Percentiles rank a stretch among this genome's conserved stretches.
These are phyloP conservation scores for Chromis chromis DNA, from an alignment of 2,797 vertebrate species.

Conservation along the genomic window DNA sequence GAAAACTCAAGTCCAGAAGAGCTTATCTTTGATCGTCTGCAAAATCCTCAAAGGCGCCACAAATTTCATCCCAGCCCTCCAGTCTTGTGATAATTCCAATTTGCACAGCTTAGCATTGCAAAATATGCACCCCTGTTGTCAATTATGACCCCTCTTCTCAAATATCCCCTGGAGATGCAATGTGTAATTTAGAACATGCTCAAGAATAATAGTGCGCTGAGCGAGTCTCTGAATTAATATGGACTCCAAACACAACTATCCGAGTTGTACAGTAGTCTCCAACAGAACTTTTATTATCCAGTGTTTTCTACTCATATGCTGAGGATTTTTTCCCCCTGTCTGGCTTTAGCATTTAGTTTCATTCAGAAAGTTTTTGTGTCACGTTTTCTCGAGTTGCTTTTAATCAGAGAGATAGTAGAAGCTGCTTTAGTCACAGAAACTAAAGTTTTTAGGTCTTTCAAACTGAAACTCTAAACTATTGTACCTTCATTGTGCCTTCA, in stretches of 20 bases:
- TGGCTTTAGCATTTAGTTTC: background rate
- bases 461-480: background rate
- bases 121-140: conserved; percentile 68
- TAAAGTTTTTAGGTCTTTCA: background rate
- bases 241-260: conserved; percentile 31
- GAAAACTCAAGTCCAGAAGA: conserved; percentile 47
- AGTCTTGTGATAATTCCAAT: conserved; percentile 59
- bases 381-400: conserved; percentile 10
- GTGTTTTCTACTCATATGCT: conserved; percentile 14
- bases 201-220: conserved; percentile 33
- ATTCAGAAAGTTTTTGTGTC: background rate
- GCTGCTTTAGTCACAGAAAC: background rate
- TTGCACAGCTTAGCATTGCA: conserved; percentile 50
- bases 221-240: conserved; percentile 41
- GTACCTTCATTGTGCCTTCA: too few species aligned
- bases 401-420: conserved; percentile 6
- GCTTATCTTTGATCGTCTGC: conserved; percentile 47
- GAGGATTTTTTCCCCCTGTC: background rate
- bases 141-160: conserved; percentile 67
- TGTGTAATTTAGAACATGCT: conserved; percentile 58
- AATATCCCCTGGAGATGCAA: conserved; percentile 47
- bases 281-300: conserved; percentile 18
- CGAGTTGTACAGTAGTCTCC: conserved; percentile 2
- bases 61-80: conserved; percentile 51
- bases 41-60: conserved; percentile 65